Evolutionary conservation across 2,113 vertebrate species (phyloP).

Genomic region (Heterochromis multidens): DNA sequence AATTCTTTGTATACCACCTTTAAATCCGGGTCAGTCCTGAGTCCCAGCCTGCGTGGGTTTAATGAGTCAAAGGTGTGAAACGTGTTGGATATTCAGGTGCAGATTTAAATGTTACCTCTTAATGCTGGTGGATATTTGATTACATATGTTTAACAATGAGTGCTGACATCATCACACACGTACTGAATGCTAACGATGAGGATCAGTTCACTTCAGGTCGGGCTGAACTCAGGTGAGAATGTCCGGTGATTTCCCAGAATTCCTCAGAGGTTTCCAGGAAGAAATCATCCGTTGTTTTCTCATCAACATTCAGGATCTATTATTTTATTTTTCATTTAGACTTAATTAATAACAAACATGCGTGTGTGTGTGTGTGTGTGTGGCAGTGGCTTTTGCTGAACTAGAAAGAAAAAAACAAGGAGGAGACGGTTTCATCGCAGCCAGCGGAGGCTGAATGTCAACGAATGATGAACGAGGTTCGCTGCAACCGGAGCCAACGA

Average conservation of each 20-base stretch:
- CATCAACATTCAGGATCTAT: background rate
- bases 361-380: slow-evolving; percentile 1
- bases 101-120: background rate
- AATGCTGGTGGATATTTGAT: background rate
- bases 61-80: background rate
- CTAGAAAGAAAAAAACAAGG: background rate
- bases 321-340: background rate
- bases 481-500: background rate
- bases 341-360: slow-evolving; percentile 37
- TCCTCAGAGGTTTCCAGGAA: background rate
- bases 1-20: rapidly evolving
- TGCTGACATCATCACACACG: background rate
- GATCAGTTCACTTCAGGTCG: background rate
- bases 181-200: background rate
- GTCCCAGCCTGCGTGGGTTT: background rate
- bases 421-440: slow-evolving; percentile 4
- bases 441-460: background rate
- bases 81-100: background rate
- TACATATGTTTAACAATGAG: background rate
- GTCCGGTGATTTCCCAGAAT: slow-evolving; percentile 1
- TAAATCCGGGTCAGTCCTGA: background rate
- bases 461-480: background rate
- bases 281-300: background rate
- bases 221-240: background rate
- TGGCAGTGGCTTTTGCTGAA: slow-evolving; percentile 48